Conservation (phyloP, 2,113 vertebrate genomes). For the Cygnus buccinator region DNA sequence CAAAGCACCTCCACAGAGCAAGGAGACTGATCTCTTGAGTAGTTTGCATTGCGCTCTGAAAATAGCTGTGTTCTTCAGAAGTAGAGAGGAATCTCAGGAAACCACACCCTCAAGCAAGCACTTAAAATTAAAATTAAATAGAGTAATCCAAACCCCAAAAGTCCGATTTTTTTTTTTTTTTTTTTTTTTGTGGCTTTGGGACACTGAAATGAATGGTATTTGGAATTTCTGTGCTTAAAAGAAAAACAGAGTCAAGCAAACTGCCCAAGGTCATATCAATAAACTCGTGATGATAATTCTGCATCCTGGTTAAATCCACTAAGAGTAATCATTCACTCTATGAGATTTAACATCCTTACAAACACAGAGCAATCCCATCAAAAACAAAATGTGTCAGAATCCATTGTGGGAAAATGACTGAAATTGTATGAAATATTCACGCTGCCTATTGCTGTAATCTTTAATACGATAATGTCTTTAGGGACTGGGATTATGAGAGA, state of each 20-base stretch:
- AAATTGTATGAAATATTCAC: neutral
- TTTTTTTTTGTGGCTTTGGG: neutral
- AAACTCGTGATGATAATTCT: neutral
- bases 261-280: rapidly evolving
- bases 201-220: neutral
- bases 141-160: neutral
- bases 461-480: neutral
- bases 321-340: neutral
- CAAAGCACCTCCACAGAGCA: neutral
- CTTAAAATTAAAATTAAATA: neutral
- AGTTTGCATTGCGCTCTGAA: neutral
- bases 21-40: neutral
- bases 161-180: no score
- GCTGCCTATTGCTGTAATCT: neutral
- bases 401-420: neutral
- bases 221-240: neutral
- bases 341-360: neutral
- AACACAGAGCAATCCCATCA: neutral
- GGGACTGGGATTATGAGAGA: neutral
- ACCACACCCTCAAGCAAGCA: neutral
- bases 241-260: neutral
- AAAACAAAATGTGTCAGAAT: neutral
- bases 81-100: neutral
- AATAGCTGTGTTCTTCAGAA: neutral
- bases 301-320: neutral